Conservation (phyloP, 2,113 vertebrate species). For the Zosterops japonicus region DNA sequence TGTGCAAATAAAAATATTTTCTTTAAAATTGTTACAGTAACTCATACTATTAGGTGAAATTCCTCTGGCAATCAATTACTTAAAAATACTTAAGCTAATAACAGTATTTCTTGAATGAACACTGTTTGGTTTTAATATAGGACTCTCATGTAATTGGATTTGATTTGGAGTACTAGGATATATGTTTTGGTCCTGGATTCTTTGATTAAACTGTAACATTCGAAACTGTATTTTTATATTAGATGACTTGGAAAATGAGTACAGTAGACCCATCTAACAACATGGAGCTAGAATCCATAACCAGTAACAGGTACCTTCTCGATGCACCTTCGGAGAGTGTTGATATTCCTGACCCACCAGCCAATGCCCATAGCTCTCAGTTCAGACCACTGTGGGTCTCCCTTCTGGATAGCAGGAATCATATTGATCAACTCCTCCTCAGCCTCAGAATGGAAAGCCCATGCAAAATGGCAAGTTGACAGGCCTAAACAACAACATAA, state of each 20-base stretch:
- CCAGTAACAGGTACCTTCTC: conserved; percentile 85
- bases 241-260: not conserved
- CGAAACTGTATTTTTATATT: not conserved
- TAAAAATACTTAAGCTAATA: not conserved
- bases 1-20: not conserved
- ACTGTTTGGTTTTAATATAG: not conserved
- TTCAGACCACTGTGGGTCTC: conserved; percentile 96
- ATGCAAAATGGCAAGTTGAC: conserved; percentile 97
- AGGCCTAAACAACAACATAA: conserved; percentile 77
- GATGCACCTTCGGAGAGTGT: conserved; percentile 92
- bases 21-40: not conserved
- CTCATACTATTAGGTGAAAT: not conserved
- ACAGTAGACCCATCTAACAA: not conserved
- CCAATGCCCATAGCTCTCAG: conserved; percentile 92
- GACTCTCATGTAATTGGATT: not conserved
- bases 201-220: not conserved
- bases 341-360: conserved; percentile 98
- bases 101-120: not conserved
- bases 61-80: not conserved
- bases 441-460: conserved; percentile 98
- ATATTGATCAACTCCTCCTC: conserved; percentile 96
- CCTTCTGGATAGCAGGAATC: conserved; percentile 96
- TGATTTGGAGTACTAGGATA: not conserved
- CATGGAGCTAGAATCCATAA: not conserved
- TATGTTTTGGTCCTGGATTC: not conserved